Base-by-base conservation (phyloP, 37 sponge, comb jelly and placozoan species). In the Oscarella lobularis region DNA sequence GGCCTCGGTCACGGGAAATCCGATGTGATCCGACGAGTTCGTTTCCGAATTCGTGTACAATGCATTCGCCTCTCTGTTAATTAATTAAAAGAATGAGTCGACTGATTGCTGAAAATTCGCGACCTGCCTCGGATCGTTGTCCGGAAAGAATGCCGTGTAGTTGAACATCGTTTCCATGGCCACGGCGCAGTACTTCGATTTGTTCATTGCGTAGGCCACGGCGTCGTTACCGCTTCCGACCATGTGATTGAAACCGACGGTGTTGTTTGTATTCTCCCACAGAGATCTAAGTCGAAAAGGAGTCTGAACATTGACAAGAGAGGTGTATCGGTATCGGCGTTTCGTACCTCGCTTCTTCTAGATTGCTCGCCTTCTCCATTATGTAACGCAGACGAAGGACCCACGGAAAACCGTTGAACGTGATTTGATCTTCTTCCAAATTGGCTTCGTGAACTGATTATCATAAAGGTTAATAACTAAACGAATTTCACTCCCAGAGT, bases 151-250 rank as follows among this genome's bases (percentile, higher is more conserved):
- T 0, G 87, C 87, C 31, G 87, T 86, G 60, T 86, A 86, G 40
- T 54, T 33, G 40, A 79, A 86, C 87, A 86, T 86, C 1, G 87
- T 86, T 68, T 86, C 87, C 87, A 86, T 38, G 29, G 79, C 87
- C 38, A 74, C 60, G 31, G 87, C 87, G 20, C 76, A 82, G 31
- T 41, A 29, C 3, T 38, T 31, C 27, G 31, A 31, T 2, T 37
- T 54, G 2, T 30, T 54, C 2, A 33, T 3, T 31, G 41, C 20
- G 30, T 69, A 82, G 36, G 69, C 72, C 14, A 2, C 41, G 38
- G 84, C 80, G 68, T 84, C 84, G 2, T 29, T 31, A 33, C 40
- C 71, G 1, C 69, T 73, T 3, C 75, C 79, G 6, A 84, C 67
- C 84, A 77, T 83, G 80, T 83, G 84, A 73, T 83, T 78, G 55